Evolutionary conservation across 2,888 invertebrate species (phyloP), one percentile per base, ranked within the genome.

Genomic region (Cryptocephalus primarius): DNA sequence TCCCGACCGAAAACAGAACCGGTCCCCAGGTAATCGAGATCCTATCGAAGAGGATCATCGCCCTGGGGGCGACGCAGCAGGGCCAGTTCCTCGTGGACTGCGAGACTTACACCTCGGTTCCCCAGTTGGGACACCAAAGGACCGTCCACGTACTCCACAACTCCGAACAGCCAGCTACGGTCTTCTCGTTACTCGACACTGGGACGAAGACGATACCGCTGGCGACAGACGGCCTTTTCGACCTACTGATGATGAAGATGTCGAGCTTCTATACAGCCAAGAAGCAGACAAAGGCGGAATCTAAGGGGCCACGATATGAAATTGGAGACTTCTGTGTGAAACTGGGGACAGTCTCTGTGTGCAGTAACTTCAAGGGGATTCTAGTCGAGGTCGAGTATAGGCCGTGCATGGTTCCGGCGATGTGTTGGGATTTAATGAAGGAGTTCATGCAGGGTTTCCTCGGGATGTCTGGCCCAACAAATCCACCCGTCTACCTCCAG

Each of bases 81-180:
- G 95, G 95, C 0, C 90, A 88, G 59, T 95, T 94, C 68, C 70
- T 89, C 43, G 94, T 96, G 0, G 95, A 96, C 65, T 96, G 95
- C 61, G 95, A 96, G 68, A 93, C 93, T 0, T 94, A 88, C 64
- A 82, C 83, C 38, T 88, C 89, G 1, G 80, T 83, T 40, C 83
- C 85, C 1, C 80, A 82, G 60, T 74, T 86, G 65, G 88, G 86
- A 4, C 78, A 81, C 41, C 83, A 85, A 49, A 82, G 88, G 60
- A 85, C 87, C 0, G 85, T 94, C 0, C 91, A 94, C 69, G 85
- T 95, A n/a, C 75, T 96, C 8, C 94, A 95, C 72, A 91, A 95
- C 69, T 93, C 91, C 0, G 95, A 96, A 65, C 89, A 92, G 63
- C 95, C 95, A 0, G 93, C 92, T 0, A 88, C 94, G 0, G 91